Percentiles rank a stretch among this genome's conserved stretches.
Evolutionary conservation across 2,888 invertebrate species (phyloP).

Genomic region (Erebia palarica): DNA sequence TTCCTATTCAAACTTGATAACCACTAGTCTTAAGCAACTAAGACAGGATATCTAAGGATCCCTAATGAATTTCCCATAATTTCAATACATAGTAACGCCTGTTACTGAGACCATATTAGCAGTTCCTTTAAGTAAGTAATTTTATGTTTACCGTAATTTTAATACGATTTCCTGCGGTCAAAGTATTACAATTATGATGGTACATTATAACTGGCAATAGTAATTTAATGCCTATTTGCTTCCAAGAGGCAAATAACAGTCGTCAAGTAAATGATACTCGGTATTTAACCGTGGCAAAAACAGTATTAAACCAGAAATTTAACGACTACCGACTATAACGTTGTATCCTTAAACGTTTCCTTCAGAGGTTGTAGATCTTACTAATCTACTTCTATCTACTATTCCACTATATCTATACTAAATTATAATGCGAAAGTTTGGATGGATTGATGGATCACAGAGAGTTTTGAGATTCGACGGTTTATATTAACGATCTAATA

Average conservation of each 20-base stretch:
- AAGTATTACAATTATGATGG: conserved; percentile 10
- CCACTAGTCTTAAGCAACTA: no score
- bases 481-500: no score
- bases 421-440: no score
- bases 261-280: neutral
- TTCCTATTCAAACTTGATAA: no score
- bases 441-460: no score
- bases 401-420: no score
- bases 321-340: no score
- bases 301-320: no score
- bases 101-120: neutral
- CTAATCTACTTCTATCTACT: no score
- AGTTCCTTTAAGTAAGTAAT: conserved; percentile 18
- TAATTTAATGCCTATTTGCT: neutral
- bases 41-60: neutral
- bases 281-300: neutral
- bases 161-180: conserved; percentile 18
- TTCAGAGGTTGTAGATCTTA: no score
- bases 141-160: conserved; percentile 26
- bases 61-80: conserved; percentile 1
- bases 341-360: no score
- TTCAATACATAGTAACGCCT: conserved; percentile 15
- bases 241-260: conserved; percentile 2
- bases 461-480: no score
- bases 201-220: neutral